Conservation (phyloP, 1,140 invertebrate species). For the Eupristina koningsbergeri region DNA sequence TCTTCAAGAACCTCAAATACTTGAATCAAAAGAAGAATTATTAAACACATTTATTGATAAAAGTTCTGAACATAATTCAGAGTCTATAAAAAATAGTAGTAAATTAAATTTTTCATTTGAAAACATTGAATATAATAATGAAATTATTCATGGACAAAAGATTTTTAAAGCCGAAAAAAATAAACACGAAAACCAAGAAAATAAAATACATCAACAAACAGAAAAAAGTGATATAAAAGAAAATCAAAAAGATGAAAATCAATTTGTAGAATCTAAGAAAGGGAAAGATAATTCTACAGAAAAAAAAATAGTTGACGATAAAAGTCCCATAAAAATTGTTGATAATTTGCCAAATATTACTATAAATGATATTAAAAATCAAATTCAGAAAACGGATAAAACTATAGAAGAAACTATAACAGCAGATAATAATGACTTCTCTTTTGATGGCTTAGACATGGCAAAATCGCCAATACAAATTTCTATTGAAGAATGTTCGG, state of each 20-base stretch:
- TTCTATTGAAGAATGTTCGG: conserved; percentile 72
- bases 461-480: conserved; percentile 72
- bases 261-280: conserved; percentile 57
- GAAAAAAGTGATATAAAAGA: neutral
- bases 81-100: conserved; percentile 51
- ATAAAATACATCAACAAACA: conserved; percentile 15
- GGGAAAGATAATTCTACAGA: conserved; percentile 54
- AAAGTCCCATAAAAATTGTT: conserved; percentile 62
- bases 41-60: conserved; percentile 67
- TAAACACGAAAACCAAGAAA: conserved; percentile 55
- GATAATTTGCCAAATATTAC: conserved; percentile 64
- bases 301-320: conserved; percentile 59
- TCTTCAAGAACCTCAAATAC: conserved; percentile 51
- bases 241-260: conserved; percentile 40
- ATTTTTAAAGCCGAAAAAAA: conserved; percentile 57
- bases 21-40: conserved; percentile 59
- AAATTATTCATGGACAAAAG: too few species aligned
- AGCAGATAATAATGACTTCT: conserved; percentile 58
- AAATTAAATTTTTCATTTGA: conserved; percentile 55
- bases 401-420: conserved; percentile 47
- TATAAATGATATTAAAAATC: conserved; percentile 54
- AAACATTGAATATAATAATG: too few species aligned
- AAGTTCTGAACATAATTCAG: conserved; percentile 57
- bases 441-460: conserved; percentile 66
- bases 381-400: conserved; percentile 16